Conservation (phyloP, 1,140 invertebrate genomes). For the Xylocopa sonorina region DNA sequence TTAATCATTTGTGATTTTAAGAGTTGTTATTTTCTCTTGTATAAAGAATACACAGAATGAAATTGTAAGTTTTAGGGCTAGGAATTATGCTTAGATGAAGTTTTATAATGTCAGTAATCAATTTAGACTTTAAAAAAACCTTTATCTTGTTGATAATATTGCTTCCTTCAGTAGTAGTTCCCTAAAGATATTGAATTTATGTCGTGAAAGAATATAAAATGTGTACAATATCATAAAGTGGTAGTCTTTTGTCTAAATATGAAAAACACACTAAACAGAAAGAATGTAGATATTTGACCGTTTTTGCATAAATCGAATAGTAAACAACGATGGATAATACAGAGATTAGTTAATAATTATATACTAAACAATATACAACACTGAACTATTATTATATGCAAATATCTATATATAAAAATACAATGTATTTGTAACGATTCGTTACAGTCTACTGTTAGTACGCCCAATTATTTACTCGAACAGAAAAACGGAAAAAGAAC, state of each 20-base stretch:
- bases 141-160: slow-evolving; percentile 19
- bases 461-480: slow-evolving; percentile 8
- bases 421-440: slow-evolving; percentile 35
- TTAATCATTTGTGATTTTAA: slow-evolving; percentile 39
- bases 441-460: slow-evolving; percentile 31
- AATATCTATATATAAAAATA: slow-evolving; percentile 49
- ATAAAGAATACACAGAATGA: slow-evolving; percentile 57
- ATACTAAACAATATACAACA: slow-evolving; percentile 35
- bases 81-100: slow-evolving; percentile 45
- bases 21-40: slow-evolving; percentile 25
- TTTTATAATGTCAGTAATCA: not conserved
- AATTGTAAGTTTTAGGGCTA: slow-evolving; percentile 53
- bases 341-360: slow-evolving; percentile 24
- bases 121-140: not conserved
- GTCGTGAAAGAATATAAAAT: not conserved
- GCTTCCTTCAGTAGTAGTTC: slow-evolving; percentile 5
- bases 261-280: not conserved
- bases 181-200: slow-evolving; percentile 1
- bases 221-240: slow-evolving; percentile 7
- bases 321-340: slow-evolving; percentile 45
- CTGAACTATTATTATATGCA: slow-evolving; percentile 18
- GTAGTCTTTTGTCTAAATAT: slow-evolving; percentile 11
- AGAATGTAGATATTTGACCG: not conserved
- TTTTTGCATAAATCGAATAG: not conserved
- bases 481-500: slow-evolving; percentile 8